These are phyloP conservation scores for Coptodon bakossiorum DNA, from an alignment of 2,113 vertebrate species.

Conservation along the genomic window DNA sequence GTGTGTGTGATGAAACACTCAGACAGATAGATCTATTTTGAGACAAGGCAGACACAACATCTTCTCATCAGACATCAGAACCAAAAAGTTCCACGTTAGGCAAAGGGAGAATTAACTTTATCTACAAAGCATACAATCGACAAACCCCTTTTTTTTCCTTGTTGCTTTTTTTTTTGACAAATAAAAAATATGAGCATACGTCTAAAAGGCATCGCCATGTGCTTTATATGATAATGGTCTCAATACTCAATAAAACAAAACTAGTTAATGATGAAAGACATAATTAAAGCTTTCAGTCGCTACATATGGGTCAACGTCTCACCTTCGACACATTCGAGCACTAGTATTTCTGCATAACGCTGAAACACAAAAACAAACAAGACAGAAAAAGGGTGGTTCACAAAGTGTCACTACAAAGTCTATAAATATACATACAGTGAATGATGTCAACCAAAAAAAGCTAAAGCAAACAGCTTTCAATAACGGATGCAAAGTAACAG, in stretches of 20 bases:
- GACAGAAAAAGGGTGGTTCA: neutral
- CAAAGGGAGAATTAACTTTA: conserved; percentile 27
- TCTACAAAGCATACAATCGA: conserved; percentile 33
- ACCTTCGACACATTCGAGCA: neutral
- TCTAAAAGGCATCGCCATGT: conserved; percentile 47
- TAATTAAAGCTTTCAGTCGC: conserved; percentile 36
- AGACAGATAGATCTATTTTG: conserved; percentile 46
- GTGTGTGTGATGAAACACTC: conserved; percentile 42
- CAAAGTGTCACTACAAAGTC: conserved; percentile 9
- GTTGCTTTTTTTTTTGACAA: neutral
- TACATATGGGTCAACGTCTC: conserved; percentile 1
- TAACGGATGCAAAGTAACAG: neutral
- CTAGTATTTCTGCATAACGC: neutral
- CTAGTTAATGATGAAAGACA: neutral
- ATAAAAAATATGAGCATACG: conserved; percentile 3
- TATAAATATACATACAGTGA: conserved; percentile 18
- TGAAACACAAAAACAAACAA: neutral
- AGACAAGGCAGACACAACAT: conserved; percentile 31
- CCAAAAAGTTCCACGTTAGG: conserved; percentile 21
- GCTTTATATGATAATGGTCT: conserved; percentile 22
- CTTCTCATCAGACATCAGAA: conserved; percentile 39
- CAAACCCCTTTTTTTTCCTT: neutral
- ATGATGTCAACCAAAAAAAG: neutral
- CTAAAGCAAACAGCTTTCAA: neutral
- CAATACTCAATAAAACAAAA: conserved; percentile 14